Evolutionary conservation across 2,797 vertebrate species (phyloP).

Genomic region (Apogon hyalosoma): DNA sequence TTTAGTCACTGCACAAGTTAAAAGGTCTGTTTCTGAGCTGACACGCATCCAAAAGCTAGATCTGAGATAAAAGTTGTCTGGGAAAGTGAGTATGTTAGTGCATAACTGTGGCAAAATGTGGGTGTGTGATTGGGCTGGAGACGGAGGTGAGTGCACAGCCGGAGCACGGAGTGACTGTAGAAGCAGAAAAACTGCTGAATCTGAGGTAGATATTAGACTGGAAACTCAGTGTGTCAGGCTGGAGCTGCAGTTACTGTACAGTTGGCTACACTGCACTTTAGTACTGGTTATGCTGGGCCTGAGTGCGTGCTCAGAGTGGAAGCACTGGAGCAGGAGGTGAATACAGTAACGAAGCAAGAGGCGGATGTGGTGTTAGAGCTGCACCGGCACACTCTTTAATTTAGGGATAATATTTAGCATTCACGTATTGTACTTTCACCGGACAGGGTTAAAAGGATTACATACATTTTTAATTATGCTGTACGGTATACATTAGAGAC

Average conservation of each 20-base stretch:
- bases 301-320: too few species aligned
- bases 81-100: slow-evolving; percentile 21
- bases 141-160: neutral
- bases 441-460: neutral
- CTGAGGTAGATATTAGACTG: slow-evolving; percentile 4
- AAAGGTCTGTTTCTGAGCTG: slow-evolving; percentile 24
- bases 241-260: slow-evolving; percentile 4
- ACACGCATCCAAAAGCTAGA: slow-evolving; percentile 22
- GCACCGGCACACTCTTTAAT: neutral
- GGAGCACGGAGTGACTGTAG: neutral
- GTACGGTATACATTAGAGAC: too few species aligned
- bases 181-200: neutral
- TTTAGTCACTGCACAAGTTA: slow-evolving; percentile 20
- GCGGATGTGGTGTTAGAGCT: slow-evolving; percentile 11
- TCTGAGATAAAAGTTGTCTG: slow-evolving; percentile 3
- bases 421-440: neutral
- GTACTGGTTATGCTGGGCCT: slow-evolving; percentile 40
- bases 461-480: too few species aligned
- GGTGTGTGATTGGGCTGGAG: neutral
- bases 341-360: slow-evolving; percentile 12
- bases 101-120: slow-evolving; percentile 1
- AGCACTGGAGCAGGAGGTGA: slow-evolving; percentile 24
- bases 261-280: slow-evolving; percentile 1
- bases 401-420: neutral
- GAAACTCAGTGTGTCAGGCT: neutral